phyloP scores from a whole-genome alignment of 2,888 invertebrate species.

The Eulithis testata region DNA sequence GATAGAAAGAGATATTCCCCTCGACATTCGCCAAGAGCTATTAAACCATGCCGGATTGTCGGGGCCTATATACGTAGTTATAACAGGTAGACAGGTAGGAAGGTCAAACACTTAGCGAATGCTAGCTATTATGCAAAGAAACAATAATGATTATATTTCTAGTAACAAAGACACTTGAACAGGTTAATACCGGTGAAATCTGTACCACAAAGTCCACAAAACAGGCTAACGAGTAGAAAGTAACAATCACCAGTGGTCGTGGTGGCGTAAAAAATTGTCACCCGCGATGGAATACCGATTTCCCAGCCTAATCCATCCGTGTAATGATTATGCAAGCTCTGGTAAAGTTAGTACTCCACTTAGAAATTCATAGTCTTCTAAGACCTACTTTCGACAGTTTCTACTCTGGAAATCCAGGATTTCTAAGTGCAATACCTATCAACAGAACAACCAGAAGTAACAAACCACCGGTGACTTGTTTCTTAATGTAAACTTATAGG shows the following conservation, averaged over 20 bases:
- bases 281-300: slow-evolving; percentile 51
- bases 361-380: slow-evolving; percentile 8
- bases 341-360: slow-evolving; percentile 24
- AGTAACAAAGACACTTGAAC: not conserved
- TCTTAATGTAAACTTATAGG: no score
- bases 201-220: slow-evolving; percentile 32
- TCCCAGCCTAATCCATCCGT: slow-evolving; percentile 50
- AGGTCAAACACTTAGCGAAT: no score
- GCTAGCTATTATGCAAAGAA: slow-evolving; percentile 1
- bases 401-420: no score
- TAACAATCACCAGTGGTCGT: slow-evolving; percentile 35
- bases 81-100: no score
- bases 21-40: no score
- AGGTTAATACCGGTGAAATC: slow-evolving; percentile 23
- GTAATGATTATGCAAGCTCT: slow-evolving; percentile 45
- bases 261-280: slow-evolving; percentile 59
- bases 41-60: no score
- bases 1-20: no score
- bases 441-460: no score
- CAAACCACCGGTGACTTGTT: no score
- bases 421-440: no score
- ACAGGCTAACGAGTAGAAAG: slow-evolving; percentile 48
- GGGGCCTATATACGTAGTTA: no score
- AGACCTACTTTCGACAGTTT: no score
- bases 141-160: slow-evolving; percentile 9